Percentiles rank a stretch among this genome's conserved stretches.
These are phyloP conservation scores for Pterophyllum scalare DNA, from an alignment of 2,113 vertebrate species.

Conservation along the genomic window DNA sequence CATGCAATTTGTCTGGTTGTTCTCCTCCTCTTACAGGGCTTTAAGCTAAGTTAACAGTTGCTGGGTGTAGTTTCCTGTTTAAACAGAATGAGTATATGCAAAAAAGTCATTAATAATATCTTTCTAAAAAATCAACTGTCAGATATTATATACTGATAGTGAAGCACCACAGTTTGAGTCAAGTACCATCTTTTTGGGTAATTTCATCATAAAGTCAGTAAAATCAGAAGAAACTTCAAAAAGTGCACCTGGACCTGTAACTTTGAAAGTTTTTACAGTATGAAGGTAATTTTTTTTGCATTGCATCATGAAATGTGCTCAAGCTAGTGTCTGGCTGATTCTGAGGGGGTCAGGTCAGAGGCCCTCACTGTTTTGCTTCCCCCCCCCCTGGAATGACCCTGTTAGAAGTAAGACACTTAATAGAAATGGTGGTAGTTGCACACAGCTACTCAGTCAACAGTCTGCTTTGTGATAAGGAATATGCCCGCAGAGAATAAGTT, in stretches of 20 bases:
- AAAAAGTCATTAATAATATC: not conserved
- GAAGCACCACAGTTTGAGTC: not conserved
- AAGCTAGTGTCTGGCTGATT: not conserved
- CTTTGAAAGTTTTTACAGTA: not conserved
- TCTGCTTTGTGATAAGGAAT: not conserved
- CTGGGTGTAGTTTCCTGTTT: not conserved
- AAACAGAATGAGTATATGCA: not conserved
- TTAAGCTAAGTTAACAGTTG: not conserved
- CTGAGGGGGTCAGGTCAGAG: no score
- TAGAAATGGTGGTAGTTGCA: no score
- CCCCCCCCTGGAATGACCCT: no score
- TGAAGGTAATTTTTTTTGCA: not conserved
- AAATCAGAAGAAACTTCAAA: no score
- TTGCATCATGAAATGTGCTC: not conserved
- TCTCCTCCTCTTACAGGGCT: not conserved
- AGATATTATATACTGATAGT: not conserved
- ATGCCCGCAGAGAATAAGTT: not conserved
- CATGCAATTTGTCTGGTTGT: not conserved
- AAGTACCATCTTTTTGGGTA: accelerated
- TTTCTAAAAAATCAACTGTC: not conserved
- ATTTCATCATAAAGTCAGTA: not conserved
- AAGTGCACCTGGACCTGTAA: not conserved
- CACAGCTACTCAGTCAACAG: not conserved
- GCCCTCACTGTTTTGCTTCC: no score
- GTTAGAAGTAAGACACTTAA: no score